phyloP scores from a whole-genome alignment of 1,140 invertebrate genomes.

The Cepaea nemoralis region DNA sequence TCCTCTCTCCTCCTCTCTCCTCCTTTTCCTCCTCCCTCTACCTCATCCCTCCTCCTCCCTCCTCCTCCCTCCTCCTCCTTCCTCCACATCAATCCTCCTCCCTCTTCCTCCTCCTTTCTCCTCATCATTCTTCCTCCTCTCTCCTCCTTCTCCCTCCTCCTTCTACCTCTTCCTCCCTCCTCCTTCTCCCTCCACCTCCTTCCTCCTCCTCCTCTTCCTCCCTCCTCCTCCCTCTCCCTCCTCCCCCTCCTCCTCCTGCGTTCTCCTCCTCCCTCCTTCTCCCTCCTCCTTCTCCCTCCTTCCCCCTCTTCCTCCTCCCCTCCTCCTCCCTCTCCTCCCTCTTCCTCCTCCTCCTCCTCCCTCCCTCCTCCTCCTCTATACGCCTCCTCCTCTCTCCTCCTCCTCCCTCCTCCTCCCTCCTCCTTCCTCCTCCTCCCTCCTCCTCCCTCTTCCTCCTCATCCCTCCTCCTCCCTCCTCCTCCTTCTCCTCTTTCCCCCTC shows the following conservation, averaged over 20 bases:
- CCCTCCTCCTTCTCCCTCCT: background rate
- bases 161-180: no score
- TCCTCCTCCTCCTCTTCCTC: background rate
- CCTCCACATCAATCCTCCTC: no score
- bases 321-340: background rate
- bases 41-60: background rate
- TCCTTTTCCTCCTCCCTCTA: background rate
- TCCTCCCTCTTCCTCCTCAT: no score
- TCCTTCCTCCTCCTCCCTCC: background rate
- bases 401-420: background rate
- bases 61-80: background rate
- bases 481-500: constrained; percentile 8
- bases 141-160: background rate
- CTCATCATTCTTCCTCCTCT: no score
- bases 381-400: no score
- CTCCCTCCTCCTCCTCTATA: no score
- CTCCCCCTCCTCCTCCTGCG: background rate
- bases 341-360: background rate
- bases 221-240: no score
- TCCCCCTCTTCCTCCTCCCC: background rate
- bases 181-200: background rate
- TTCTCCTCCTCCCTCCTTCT: constrained; percentile 1
- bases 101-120: no score
- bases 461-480: no score
- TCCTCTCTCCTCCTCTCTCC: background rate